Evolutionary conservation across 2,888 invertebrate genomes (phyloP), one percentile per base, ranked within the genome.

Genomic region (Dolichomitus sp.): DNA sequence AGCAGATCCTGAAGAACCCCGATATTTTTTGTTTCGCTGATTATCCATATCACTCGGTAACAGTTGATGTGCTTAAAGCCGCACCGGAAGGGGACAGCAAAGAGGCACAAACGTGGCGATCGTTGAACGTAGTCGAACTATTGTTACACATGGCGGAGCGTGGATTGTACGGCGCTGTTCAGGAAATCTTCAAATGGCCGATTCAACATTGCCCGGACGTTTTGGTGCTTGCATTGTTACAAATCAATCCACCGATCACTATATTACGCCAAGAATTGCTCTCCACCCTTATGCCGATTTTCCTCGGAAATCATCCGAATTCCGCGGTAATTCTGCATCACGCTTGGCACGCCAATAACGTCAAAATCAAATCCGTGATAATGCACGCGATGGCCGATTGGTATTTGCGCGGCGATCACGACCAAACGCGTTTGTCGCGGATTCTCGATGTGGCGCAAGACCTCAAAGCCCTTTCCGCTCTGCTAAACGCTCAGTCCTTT

Each of bases 351-450:
- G 96, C 97, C 72, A 97, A 97, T 90, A 96, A 96, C 87, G 94
- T 95, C 50, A 95, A 95, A 73, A 95, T 98, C 72, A 97, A 97
- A 86, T 96, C 97, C 2, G 96, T 97, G 80, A 97, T 99, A 83
- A 98, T 99, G 97, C 98, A 98, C 90, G 97, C 98, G 1, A 99
- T 99, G 99, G 98, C 98, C 0, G 99, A 99, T 86, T 99, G 99
- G 98, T 99, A 99, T 94, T 95, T 97, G 87, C 95, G 97, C 85
- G 98, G 97, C 37, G 99, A 99, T 90, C 97, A 97, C 90, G 99
- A 99, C 94, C 99, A 99, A 93, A 97, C 97, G 2, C 96, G 98
- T 90, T 94, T 99, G 45, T 98, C 99, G 0, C 95, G 99, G 75
- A 99, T 99, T 88, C 94, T 99, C 82, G 99, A 99, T 91, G 98